phyloP scores from a whole-genome alignment of 2,113 vertebrate genomes.

The Climacteris rufus region DNA sequence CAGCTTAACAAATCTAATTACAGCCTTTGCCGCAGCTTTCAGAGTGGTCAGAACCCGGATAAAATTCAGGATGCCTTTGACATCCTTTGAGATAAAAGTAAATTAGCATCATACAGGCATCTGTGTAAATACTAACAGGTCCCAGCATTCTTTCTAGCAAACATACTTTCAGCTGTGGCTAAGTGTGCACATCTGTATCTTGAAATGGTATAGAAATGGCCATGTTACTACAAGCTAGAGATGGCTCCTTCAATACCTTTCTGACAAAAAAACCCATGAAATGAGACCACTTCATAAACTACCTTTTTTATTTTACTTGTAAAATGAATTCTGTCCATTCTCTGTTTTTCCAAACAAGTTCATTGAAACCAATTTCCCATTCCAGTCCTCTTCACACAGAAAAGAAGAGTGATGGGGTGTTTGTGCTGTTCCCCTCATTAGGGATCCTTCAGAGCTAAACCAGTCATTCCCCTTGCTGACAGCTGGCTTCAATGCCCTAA shows the following conservation, averaged over 20 bases:
- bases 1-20: not conserved
- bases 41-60: not conserved
- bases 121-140: not conserved
- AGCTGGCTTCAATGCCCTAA: constrained; percentile 46
- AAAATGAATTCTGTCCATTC: not conserved
- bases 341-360: not conserved
- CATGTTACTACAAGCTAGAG: not conserved
- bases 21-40: not conserved
- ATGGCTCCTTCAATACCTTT: not conserved
- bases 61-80: not conserved
- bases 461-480: not conserved
- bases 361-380: not conserved
- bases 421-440: not conserved
- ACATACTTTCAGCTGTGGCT: not conserved
- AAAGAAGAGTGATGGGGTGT: not conserved
- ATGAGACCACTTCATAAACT: not conserved
- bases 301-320: not conserved
- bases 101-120: not conserved
- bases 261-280: not conserved
- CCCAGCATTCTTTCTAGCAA: not conserved
- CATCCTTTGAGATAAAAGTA: not conserved
- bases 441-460: not conserved
- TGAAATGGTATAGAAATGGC: not conserved
- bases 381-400: not conserved
- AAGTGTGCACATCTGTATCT: not conserved